Conservation (phyloP, 2,797 vertebrate genomes). For the Sebastes dallii region DNA sequence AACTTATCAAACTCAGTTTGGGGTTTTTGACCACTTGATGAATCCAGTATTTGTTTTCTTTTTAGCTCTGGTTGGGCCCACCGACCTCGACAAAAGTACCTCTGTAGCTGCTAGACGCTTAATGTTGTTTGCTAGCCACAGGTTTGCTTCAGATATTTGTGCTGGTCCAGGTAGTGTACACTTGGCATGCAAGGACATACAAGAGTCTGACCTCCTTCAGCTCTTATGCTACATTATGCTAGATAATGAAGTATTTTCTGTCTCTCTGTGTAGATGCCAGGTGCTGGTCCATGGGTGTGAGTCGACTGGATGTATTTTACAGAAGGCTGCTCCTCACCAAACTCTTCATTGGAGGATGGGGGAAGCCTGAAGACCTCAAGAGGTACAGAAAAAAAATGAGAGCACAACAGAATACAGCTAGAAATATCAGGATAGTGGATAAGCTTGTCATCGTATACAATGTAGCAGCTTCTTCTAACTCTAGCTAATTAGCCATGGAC, state of each 20-base stretch:
- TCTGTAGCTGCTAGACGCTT: not conserved
- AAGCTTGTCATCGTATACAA: not conserved
- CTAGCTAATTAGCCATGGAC: too few relatives aligned
- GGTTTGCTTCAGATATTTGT: not conserved
- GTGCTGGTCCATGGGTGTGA: conserved; percentile 90
- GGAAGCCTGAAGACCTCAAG: conserved; percentile 95
- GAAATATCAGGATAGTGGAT: not conserved
- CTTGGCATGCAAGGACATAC: not conserved
- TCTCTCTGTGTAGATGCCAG: conserved; percentile 77
- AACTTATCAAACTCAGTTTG: not conserved
- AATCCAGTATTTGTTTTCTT: not conserved
- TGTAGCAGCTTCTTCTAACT: not conserved
- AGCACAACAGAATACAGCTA: not conserved
- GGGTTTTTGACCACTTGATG: not conserved
- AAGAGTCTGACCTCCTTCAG: not conserved
- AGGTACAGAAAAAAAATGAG: conserved; percentile 75
- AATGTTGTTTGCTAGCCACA: not conserved
- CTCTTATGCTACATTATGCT: not conserved
- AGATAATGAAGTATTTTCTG: not conserved
- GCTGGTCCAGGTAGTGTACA: not conserved
- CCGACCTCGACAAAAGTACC: not conserved
- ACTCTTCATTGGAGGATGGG: conserved; percentile 98
- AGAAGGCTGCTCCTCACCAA: conserved; percentile 95
- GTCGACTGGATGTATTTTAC: conserved; percentile 95
- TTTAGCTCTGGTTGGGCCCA: not conserved